Evolutionary conservation across 2,888 invertebrate genomes (phyloP), one percentile per base, ranked within the genome.

Genomic region (Agonopterix heracliana): DNA sequence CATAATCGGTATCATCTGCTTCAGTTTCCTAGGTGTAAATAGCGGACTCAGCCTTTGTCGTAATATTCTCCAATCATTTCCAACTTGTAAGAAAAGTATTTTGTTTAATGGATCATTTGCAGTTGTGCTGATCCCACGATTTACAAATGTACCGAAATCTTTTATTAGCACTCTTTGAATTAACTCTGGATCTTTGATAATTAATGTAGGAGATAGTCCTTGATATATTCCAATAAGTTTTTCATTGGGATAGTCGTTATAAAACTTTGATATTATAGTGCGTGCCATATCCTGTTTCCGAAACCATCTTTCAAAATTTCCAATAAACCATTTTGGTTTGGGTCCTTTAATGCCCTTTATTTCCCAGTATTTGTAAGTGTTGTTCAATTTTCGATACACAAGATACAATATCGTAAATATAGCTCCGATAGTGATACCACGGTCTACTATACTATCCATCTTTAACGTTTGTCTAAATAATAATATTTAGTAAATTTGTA

Each of bases 171-270:
- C 62, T 43, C 70, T 63, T 49, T 74, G 78, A 10, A 70, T 67
- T 38, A 74, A 54, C 47, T 81, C 74, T 13, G 75, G 61, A 51
- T 81, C 78, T n/a, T 71, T 64, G 41, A 81, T 58, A 9, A 79
- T 36, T 10, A 81, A 48, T 4, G 63, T 57, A 0, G 78, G 79
- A 12, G 60, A 54, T 5, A 64, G 68, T 64, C 77, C 67, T 51
- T 69, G 64, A 54, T 63, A 77, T 3, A 78, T 47, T 3, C 80
- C 81, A 4, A 81, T 66, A 2, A 74, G 57, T 53, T 70, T 74
- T 51, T 78, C 78, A 3, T 75, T 55, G 0, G 73, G 68, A 54
- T 61, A 81, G n/a, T 67, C 56, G 9, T 68, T 55, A 56, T 80
- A 81, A 11, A 77, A 57, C 43, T 74, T 67, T 46, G 59, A 59